Conservation (phyloP, 1,140 invertebrate species). For the Drosophila equinoxialis region DNA sequence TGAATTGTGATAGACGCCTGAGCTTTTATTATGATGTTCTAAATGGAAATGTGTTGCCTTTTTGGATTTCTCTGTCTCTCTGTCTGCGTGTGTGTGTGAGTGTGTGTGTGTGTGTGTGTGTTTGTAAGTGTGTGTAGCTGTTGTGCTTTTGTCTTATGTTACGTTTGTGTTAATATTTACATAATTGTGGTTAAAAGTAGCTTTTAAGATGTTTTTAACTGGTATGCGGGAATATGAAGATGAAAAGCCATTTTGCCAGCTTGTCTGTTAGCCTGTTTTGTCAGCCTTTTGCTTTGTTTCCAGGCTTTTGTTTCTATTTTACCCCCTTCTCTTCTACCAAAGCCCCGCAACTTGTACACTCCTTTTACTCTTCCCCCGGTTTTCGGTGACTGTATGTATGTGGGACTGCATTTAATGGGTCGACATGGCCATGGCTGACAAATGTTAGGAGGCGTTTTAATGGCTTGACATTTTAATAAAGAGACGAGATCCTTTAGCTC, state of each 20-base stretch:
- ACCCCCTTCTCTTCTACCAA: no score
- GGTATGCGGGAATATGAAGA: slow-evolving; percentile 39
- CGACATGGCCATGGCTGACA: slow-evolving; percentile 26
- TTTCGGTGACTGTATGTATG: neutral
- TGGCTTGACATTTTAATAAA: slow-evolving; percentile 79
- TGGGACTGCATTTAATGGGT: slow-evolving; percentile 50
- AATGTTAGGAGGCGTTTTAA: slow-evolving; percentile 55
- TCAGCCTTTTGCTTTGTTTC: slow-evolving; percentile 34
- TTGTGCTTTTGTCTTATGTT: slow-evolving; percentile 59
- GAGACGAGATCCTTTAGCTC: slow-evolving; percentile 25
- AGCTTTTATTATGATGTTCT: neutral
- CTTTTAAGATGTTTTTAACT: slow-evolving; percentile 80
- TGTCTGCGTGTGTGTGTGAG: neutral
- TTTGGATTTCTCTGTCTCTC: neutral
- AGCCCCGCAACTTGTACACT: neutral
- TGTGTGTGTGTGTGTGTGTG: no score
- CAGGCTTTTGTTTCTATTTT: slow-evolving; percentile 1
- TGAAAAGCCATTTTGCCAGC: slow-evolving; percentile 34
- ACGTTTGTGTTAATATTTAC: slow-evolving; percentile 75
- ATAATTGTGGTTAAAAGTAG: slow-evolving; percentile 80
- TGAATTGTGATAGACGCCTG: neutral
- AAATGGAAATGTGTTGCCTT: slow-evolving; percentile 1
- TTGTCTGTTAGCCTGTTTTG: slow-evolving; percentile 13
- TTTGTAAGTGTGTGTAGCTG: neutral
- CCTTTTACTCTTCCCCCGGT: neutral